Evolutionary conservation across 92 coral and sea anemone genomes (phyloP).

Genomic region (Pocillopora meandrina): DNA sequence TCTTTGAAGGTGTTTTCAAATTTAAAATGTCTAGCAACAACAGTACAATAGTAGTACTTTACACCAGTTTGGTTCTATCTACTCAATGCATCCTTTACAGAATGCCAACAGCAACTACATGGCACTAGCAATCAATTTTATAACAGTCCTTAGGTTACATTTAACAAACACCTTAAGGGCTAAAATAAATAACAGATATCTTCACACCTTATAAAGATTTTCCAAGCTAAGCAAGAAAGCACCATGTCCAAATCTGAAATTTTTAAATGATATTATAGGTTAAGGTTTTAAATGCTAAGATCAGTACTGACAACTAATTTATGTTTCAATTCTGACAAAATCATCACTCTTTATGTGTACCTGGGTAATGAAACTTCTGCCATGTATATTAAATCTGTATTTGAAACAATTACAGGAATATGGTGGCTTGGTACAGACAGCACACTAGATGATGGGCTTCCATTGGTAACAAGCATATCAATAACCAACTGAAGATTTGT

Average conservation of each 20-base stretch:
- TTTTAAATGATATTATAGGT: background rate
- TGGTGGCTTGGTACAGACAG: slow-evolving; percentile 26
- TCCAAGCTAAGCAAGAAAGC: slow-evolving; percentile 74
- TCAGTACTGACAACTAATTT: background rate
- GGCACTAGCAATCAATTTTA: too few species aligned
- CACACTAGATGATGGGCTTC: slow-evolving; percentile 38
- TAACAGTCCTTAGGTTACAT: background rate
- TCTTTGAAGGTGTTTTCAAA: too few species aligned
- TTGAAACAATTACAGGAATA: slow-evolving; percentile 71
- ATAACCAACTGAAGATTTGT: slow-evolving; percentile 68
- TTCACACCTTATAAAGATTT: slow-evolving; percentile 63
- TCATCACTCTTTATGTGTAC: slow-evolving; percentile 15
- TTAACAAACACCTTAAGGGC: background rate
- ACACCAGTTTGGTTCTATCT: too few species aligned
- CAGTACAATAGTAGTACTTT: too few species aligned
- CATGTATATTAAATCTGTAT: slow-evolving; percentile 76
- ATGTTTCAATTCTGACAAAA: background rate
- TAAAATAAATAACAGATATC: background rate
- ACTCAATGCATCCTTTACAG: too few species aligned
- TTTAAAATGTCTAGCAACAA: too few species aligned
- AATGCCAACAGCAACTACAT: too few species aligned
- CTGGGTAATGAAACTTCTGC: slow-evolving; percentile 75
- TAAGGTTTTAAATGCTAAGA: background rate
- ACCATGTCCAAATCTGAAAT: slow-evolving; percentile 77
- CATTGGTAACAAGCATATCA: slow-evolving; percentile 71